Conservation (phyloP, 2,113 vertebrate species). For the Indri indri region DNA sequence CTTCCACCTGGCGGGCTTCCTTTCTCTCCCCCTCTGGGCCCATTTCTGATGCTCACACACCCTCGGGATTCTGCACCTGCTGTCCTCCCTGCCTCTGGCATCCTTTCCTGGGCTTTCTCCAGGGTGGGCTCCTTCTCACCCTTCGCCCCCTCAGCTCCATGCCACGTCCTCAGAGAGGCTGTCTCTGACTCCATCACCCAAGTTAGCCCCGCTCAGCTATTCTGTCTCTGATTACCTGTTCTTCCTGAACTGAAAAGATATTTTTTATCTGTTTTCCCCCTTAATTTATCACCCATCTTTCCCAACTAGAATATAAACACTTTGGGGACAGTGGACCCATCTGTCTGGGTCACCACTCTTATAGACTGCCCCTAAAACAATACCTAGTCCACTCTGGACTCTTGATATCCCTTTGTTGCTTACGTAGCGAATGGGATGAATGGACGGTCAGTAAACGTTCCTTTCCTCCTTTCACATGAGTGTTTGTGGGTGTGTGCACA, state of each 20-base stretch:
- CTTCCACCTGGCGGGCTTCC: accelerated
- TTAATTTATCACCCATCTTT: neutral
- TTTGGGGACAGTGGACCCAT: neutral
- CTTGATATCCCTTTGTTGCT: accelerated
- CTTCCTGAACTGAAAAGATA: neutral
- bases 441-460: neutral
- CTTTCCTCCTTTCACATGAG: neutral
- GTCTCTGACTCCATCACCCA: neutral
- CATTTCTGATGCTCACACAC: neutral
- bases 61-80: neutral
- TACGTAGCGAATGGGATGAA: neutral
- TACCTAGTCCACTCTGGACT: neutral
- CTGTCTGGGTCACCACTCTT: neutral
- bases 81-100: neutral
- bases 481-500: neutral
- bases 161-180: neutral
- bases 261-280: neutral
- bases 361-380: neutral
- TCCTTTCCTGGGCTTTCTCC: neutral
- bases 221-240: neutral
- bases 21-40: too few species aligned
- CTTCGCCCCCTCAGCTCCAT: neutral
- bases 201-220: neutral
- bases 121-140: neutral
- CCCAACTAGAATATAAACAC: neutral